A percentile compares a stretch with the other conserved stretches of the same genome.
phyloP scores from a whole-genome alignment of 2,113 vertebrate species.

The Barbus barbus region DNA sequence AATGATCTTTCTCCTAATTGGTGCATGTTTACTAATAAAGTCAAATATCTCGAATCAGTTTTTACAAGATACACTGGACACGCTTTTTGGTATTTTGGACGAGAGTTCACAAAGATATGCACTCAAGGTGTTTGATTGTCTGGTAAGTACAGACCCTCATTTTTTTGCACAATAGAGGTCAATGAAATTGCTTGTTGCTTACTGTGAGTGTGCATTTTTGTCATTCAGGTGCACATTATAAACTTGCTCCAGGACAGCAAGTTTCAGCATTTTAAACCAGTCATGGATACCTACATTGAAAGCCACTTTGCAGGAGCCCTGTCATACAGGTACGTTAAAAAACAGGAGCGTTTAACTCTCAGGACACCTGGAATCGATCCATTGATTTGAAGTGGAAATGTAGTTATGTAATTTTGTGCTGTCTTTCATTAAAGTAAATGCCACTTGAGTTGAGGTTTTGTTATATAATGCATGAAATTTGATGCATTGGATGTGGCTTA shows the following conservation, averaged over 20 bases:
- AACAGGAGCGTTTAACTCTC: no score
- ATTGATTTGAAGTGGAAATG: not conserved
- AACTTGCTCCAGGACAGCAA: slow-evolving; percentile 99
- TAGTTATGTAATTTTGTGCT: no score
- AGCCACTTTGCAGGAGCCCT: slow-evolving; percentile 96
- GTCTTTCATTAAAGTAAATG: no score
- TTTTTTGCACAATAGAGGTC: not conserved
- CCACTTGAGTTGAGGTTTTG: no score
- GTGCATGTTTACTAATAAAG: not conserved
- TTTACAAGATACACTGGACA: slow-evolving; percentile 97
- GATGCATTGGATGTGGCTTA: not conserved
- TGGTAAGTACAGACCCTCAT: slow-evolving; percentile 78
- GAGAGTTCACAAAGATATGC: slow-evolving; percentile 94
- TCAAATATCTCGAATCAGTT: slow-evolving; percentile 76
- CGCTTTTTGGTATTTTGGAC: slow-evolving; percentile 96
- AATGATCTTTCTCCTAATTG: not conserved
- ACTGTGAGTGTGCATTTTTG: not conserved
- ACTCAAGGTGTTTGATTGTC: slow-evolving; percentile 95
- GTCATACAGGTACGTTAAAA: slow-evolving; percentile 87
- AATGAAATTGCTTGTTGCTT: not conserved
- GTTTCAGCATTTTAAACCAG: slow-evolving; percentile 97
- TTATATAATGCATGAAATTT: not conserved
- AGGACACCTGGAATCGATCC: not conserved
- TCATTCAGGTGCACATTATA: slow-evolving; percentile 91
- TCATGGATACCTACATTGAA: slow-evolving; percentile 99